Percentiles rank a stretch among this genome's conserved stretches.
Conservation (phyloP, 2,888 invertebrate genomes). For the Melanophora roralis region DNA sequence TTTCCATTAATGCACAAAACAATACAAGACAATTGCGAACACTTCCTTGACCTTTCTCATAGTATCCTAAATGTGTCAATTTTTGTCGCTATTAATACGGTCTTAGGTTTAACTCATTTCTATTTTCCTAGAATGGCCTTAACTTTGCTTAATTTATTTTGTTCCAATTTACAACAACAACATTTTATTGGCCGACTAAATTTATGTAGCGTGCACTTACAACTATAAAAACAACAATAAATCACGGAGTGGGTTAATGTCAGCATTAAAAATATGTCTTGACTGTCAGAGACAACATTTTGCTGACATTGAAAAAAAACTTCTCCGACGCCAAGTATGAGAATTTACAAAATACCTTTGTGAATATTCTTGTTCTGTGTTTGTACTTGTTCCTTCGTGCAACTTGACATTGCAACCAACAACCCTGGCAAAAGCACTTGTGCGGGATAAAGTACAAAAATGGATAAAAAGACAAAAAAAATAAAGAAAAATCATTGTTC, state of each 20-base stretch:
- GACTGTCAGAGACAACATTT: constrained; percentile 47
- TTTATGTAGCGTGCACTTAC: constrained; percentile 2
- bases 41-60: no score
- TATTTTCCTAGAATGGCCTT: no score
- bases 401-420: constrained; percentile 35
- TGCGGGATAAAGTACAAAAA: background rate
- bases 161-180: no score
- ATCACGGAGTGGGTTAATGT: constrained; percentile 49
- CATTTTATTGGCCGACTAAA: background rate
- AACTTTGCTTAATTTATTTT: no score
- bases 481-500: constrained; percentile 29
- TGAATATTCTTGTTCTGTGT: background rate
- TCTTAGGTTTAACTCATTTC: no score
- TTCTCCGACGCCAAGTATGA: constrained; percentile 11
- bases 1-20: no score
- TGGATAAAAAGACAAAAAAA: background rate
- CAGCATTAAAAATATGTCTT: constrained; percentile 48
- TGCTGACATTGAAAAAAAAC: constrained; percentile 58
- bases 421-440: background rate
- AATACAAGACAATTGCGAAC: no score
- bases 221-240: constrained; percentile 9
- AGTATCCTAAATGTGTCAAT: no score
- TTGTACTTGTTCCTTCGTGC: background rate
- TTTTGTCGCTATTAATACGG: no score
- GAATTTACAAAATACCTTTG: background rate